A percentile compares a stretch with the other conserved stretches of the same genome.
Conservation (phyloP, 2,888 invertebrate species). For the Eugnorisma glareosa region DNA sequence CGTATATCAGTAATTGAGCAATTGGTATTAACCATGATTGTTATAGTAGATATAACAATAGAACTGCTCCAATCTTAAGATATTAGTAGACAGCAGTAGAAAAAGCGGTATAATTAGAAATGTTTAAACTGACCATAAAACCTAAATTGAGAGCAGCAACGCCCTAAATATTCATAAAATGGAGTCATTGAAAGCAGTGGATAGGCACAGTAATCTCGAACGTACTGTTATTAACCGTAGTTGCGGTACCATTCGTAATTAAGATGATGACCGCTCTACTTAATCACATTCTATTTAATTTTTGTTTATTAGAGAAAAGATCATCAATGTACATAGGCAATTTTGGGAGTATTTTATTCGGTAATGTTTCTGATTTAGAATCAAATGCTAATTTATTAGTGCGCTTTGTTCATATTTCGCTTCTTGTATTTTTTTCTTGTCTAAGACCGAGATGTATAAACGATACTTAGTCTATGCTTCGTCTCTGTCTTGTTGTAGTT, state of each 20-base stretch:
- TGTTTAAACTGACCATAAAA: neutral
- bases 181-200: neutral
- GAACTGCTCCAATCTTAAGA: neutral
- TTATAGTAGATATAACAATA: neutral
- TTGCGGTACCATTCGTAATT: constrained; percentile 13
- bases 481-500: neutral
- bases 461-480: neutral
- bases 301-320: neutral
- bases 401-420: neutral
- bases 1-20: neutral
- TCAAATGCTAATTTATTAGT: neutral
- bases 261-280: constrained; percentile 16
- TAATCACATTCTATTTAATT: constrained; percentile 12
- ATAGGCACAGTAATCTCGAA: neutral
- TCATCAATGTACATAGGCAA: neutral
- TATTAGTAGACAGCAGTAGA: neutral
- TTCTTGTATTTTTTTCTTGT: neutral
- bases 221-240: constrained; percentile 25
- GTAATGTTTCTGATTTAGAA: neutral
- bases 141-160: neutral
- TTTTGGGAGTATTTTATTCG: neutral
- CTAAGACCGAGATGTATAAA: neutral
- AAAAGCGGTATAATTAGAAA: neutral
- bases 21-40: neutral
- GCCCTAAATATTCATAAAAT: constrained; percentile 1